phyloP scores from a whole-genome alignment of 2,888 invertebrate genomes.

The Adelphocoris suturalis region DNA sequence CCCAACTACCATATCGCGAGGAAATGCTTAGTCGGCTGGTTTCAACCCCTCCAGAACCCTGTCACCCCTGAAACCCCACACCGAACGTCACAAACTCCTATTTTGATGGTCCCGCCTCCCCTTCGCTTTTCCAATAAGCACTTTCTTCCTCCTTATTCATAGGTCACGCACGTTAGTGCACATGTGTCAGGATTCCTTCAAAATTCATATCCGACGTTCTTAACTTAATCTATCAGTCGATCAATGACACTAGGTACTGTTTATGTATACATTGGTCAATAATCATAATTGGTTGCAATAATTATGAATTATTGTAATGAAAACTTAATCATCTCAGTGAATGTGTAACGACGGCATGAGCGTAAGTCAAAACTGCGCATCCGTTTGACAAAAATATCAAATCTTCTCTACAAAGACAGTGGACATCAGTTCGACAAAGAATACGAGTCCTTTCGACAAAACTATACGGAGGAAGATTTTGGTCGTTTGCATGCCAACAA shows the following conservation, averaged over 20 bases:
- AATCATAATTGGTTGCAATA: too few species aligned
- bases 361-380: too few species aligned
- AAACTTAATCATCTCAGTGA: too few species aligned
- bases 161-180: neutral
- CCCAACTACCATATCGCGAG: slow-evolving; percentile 26
- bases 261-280: too few species aligned
- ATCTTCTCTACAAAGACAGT: too few species aligned
- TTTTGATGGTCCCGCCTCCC: slow-evolving; percentile 9
- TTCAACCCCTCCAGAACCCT: slow-evolving; percentile 29
- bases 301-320: too few species aligned
- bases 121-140: slow-evolving; percentile 20
- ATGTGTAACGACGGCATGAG: too few species aligned
- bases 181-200: neutral
- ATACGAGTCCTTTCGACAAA: too few species aligned
- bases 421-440: too few species aligned
- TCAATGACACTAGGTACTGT: neutral
- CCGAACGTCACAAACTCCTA: slow-evolving; percentile 26
- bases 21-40: slow-evolving; percentile 67
- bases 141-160: slow-evolving; percentile 29
- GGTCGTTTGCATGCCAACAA: too few species aligned
- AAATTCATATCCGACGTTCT: slow-evolving; percentile 12
- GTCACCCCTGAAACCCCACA: slow-evolving; percentile 26
- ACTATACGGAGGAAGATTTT: too few species aligned
- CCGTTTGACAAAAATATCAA: too few species aligned
- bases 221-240: neutral